Conservation (phyloP, 1,140 invertebrate species). For the Arion vulgaris region DNA sequence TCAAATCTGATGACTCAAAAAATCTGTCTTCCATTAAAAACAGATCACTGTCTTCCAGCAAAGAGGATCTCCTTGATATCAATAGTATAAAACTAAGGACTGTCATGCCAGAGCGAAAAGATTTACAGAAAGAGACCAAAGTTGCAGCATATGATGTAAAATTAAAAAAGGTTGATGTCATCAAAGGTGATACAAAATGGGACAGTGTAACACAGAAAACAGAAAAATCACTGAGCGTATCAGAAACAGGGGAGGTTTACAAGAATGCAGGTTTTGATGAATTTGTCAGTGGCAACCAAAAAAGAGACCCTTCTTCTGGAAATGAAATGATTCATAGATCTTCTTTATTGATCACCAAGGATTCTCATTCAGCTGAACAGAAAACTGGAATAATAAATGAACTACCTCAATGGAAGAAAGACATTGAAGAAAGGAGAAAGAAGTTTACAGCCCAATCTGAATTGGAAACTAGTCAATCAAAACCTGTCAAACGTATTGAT, state of each 20-base stretch:
- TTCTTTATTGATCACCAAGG: not conserved
- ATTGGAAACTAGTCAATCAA: not conserved
- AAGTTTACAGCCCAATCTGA: constrained; percentile 8
- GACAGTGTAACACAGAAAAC: not conserved
- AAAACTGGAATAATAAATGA: constrained; percentile 3
- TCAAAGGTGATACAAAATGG: constrained; percentile 4
- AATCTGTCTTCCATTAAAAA: not conserved
- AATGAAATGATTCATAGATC: not conserved
- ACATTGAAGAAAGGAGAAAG: constrained; percentile 42
- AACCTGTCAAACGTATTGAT: not conserved
- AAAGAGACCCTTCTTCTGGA: not conserved
- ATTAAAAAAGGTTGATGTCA: constrained; percentile 31
- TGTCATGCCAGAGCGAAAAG: constrained; percentile 4
- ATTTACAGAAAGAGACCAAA: not conserved
- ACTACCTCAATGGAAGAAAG: constrained; percentile 50
- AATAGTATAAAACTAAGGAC: constrained; percentile 4
- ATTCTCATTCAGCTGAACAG: not conserved
- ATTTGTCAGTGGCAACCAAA: not conserved
- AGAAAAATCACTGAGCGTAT: not conserved
- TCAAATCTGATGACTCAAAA: not conserved
- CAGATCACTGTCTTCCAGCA: not conserved
- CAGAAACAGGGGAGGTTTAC: no score
- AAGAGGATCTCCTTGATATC: not conserved
- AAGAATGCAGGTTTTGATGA: not conserved
- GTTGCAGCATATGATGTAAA: constrained; percentile 12